Evolutionary conservation across 2,888 invertebrate species (phyloP).

Genomic region (Stenchaetothrips biformis): DNA sequence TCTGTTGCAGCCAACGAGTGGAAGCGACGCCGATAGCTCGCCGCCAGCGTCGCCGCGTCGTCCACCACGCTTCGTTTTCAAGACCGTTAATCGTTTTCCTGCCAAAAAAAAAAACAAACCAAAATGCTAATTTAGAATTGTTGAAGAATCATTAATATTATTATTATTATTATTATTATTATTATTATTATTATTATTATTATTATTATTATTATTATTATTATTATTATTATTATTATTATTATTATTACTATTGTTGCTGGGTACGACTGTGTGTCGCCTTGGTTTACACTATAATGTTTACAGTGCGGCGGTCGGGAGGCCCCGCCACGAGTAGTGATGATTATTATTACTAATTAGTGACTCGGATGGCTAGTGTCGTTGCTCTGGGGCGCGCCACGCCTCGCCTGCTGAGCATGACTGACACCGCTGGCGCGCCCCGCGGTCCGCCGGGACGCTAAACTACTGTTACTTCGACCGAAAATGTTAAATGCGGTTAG

Average conservation of each 20-base stretch:
- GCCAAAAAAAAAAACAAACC: not conserved
- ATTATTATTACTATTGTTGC: no score
- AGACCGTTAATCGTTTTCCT: not conserved
- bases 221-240: not conserved
- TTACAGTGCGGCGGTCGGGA: not conserved
- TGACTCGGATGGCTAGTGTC: not conserved
- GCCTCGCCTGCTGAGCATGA: not conserved
- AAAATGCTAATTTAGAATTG: not conserved
- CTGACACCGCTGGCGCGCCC: not conserved
- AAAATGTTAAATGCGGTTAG: not conserved
- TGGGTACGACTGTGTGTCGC: no score
- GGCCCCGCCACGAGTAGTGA: no score
- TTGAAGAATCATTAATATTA: not conserved
- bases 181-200: not conserved
- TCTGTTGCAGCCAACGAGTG: constrained; percentile 14
- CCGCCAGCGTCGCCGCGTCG: no score
- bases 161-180: not conserved
- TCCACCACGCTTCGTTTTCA: no score
- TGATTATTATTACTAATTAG: no score
- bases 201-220: not conserved
- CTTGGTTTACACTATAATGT: not conserved
- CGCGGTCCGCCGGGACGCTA: not conserved
- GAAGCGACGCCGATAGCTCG: not conserved
- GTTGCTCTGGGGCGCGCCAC: not conserved
- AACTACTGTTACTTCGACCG: not conserved